Percentiles rank a stretch among this genome's conserved stretches.
Evolutionary conservation across 2,888 invertebrate genomes (phyloP).

Genomic region (Sialis fuliginosa): DNA sequence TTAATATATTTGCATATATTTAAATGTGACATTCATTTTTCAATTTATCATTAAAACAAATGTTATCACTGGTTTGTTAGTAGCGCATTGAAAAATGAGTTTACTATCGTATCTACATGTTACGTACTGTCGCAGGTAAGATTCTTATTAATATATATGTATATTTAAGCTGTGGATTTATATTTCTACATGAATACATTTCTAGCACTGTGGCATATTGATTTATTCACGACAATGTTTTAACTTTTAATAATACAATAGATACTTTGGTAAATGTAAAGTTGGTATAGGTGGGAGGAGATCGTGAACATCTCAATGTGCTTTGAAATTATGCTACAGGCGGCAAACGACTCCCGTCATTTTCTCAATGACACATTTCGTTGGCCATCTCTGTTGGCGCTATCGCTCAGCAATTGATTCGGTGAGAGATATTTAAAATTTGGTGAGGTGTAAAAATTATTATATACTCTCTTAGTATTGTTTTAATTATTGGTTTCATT

Average conservation of each 20-base stretch:
- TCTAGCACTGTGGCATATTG: not conserved
- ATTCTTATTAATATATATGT: no score
- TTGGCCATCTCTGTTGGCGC: conserved; percentile 3
- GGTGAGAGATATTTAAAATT: not conserved
- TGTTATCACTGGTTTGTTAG: no score
- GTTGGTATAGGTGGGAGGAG: not conserved
- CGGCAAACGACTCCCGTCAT: conserved; percentile 4
- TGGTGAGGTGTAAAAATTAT: conserved; percentile 1
- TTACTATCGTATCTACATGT: no score
- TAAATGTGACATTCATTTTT: no score
- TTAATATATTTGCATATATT: no score
- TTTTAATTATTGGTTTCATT: no score
- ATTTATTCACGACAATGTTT: not conserved
- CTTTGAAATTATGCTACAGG: conserved; percentile 5
- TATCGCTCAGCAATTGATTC: not conserved
- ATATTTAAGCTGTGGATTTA: no score
- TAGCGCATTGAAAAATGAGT: no score
- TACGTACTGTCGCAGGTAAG: no score
- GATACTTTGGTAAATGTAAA: not conserved
- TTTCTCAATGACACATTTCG: not conserved
- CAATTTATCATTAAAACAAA: no score
- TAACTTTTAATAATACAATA: not conserved
- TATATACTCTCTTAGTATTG: no score
- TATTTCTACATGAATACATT: not conserved
- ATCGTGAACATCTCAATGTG: conserved; percentile 4